phyloP scores from a whole-genome alignment of 2,888 invertebrate genomes.

The Altica lythri region DNA sequence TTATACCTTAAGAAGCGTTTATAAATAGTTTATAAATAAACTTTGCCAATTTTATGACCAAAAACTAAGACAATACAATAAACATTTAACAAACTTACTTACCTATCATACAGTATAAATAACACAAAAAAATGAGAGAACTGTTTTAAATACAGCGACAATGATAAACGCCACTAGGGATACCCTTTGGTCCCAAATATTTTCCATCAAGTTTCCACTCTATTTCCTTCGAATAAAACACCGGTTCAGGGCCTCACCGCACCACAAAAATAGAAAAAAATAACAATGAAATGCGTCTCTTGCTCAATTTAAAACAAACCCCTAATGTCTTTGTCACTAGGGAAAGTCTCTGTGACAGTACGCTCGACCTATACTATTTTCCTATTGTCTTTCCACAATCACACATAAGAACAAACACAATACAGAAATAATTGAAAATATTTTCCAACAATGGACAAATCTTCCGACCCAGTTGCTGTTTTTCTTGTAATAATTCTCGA shows the following conservation, averaged over 20 bases:
- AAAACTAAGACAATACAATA: too few species aligned
- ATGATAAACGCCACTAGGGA: background rate
- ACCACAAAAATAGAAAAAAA: too few species aligned
- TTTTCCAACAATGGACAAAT: constrained; percentile 23
- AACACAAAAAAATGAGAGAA: too few species aligned
- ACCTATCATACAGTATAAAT: too few species aligned
- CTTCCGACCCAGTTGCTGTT: constrained; percentile 20
- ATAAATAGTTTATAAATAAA: too few species aligned
- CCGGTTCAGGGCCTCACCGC: background rate
- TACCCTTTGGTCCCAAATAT: background rate
- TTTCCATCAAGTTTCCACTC: constrained; percentile 19
- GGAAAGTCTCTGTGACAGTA: constrained; percentile 12
- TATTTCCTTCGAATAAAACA: constrained; percentile 10
- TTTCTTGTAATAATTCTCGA: constrained; percentile 10
- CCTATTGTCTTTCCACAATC: constrained; percentile 5
- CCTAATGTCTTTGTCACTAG: constrained; percentile 9
- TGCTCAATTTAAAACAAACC: constrained; percentile 18
- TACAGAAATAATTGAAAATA: constrained; percentile 23
- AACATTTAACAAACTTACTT: too few species aligned
- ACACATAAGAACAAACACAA: constrained; percentile 13
- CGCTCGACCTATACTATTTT: constrained; percentile 4
- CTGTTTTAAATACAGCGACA: too few species aligned
- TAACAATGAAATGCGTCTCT: constrained; percentile 13
- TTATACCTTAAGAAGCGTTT: too few species aligned
- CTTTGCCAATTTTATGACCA: too few species aligned